A percentile compares a stretch with the other conserved stretches of the same genome.
Conservation (phyloP, 2,888 invertebrate species). For the Torymus texanus region DNA sequence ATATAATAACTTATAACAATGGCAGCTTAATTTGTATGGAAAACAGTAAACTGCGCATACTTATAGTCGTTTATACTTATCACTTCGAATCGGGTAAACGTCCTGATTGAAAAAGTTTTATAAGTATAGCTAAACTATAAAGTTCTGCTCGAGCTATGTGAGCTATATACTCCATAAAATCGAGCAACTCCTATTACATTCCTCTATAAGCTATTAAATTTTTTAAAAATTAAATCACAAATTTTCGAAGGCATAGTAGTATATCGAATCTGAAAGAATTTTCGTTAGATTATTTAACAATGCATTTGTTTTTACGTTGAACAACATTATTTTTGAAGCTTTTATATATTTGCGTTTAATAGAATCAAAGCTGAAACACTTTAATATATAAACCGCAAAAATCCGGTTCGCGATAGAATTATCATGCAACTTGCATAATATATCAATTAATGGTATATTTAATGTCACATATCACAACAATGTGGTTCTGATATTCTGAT, state of each 20-base stretch:
- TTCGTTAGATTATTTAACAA: conserved; percentile 11
- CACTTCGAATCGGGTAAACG: not conserved
- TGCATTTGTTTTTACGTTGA: not conserved
- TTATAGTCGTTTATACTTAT: conserved; percentile 1
- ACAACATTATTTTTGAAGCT: not conserved
- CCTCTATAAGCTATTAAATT: not conserved
- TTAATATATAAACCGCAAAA: too few species aligned
- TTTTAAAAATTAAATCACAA: conserved; percentile 43
- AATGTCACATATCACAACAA: too few species aligned
- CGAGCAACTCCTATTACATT: conserved; percentile 6
- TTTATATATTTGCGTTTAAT: not conserved
- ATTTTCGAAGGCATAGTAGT: conserved; percentile 30
- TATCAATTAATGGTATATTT: too few species aligned
- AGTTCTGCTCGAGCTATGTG: not conserved
- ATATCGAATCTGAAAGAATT: conserved; percentile 20
- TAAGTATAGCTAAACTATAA: not conserved
- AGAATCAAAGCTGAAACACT: too few species aligned
- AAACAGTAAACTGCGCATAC: not conserved
- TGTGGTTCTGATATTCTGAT: too few species aligned
- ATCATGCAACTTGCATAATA: too few species aligned
- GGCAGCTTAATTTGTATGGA: conserved; percentile 27
- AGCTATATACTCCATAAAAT: conserved; percentile 16
- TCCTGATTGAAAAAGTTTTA: conserved; percentile 17
- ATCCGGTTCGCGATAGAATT: too few species aligned
- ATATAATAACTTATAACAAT: conserved; percentile 6